These are phyloP conservation scores for Porites lobata DNA, from an alignment of 92 coral and sea anemone species.

Conservation along the genomic window DNA sequence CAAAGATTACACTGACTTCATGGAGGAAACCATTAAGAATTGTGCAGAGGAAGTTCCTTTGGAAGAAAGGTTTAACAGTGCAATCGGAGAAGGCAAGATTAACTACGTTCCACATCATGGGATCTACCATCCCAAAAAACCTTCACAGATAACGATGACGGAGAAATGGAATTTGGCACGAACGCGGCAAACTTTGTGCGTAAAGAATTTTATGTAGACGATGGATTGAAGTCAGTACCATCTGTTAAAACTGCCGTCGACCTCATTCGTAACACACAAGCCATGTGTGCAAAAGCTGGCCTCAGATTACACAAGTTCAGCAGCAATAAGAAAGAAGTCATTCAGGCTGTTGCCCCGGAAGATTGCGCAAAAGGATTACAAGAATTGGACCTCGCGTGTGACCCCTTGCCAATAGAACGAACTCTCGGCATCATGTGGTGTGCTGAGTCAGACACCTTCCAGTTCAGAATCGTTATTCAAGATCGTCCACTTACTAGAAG, in stretches of 20 bases:
- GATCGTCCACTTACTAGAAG: constrained; percentile 67
- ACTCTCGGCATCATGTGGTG: constrained; percentile 69
- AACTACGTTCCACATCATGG: too few species aligned
- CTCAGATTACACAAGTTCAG: constrained; percentile 63
- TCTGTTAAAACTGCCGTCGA: constrained; percentile 38
- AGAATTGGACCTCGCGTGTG: constrained; percentile 47
- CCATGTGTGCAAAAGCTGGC: constrained; percentile 72
- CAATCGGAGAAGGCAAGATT: too few species aligned
- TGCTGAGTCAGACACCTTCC: constrained; percentile 56
- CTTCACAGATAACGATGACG: constrained; percentile 65
- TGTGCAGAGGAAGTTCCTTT: too few species aligned
- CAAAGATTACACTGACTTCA: too few species aligned
- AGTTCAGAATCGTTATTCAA: constrained; percentile 63
- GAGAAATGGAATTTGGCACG: constrained; percentile 58
- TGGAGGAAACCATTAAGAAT: too few species aligned
- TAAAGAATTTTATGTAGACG: constrained; percentile 66
- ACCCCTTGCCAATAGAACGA: constrained; percentile 55
- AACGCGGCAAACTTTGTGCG: constrained; percentile 43
- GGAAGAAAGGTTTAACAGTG: too few species aligned
- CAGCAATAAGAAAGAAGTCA: constrained; percentile 53
- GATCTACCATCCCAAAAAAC: too few species aligned
- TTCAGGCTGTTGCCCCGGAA: constrained; percentile 49
- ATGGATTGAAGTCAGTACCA: constrained; percentile 60
- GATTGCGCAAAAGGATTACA: constrained; percentile 66
- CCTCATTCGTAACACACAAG: constrained; percentile 55